Evolutionary conservation across 2,888 invertebrate genomes (phyloP).

Genomic region (Lypha dubia): DNA sequence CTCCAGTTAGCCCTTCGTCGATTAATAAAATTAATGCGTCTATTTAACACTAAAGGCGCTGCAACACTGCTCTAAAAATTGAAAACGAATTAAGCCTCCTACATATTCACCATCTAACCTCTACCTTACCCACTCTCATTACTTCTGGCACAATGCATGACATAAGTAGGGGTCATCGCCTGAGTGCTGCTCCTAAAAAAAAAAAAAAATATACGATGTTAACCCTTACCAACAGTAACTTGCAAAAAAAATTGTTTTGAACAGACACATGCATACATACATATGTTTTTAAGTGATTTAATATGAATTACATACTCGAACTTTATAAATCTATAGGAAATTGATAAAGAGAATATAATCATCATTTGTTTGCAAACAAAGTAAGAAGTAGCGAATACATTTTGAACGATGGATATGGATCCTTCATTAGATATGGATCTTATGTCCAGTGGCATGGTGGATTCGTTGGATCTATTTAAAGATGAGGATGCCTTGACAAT

Average conservation of each 20-base stretch:
- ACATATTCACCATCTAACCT: too few species aligned
- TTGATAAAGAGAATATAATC: constrained; percentile 8
- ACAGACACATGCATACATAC: neutral
- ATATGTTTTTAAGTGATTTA: neutral
- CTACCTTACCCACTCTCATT: too few species aligned
- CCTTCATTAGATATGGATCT: constrained; percentile 79
- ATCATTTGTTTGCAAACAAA: constrained; percentile 21
- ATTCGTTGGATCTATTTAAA: constrained; percentile 80
- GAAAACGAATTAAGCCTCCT: too few species aligned
- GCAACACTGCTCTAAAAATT: too few species aligned
- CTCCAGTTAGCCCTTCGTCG: too few species aligned
- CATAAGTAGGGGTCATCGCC: too few species aligned
- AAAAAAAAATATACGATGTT: too few species aligned
- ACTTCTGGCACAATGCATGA: too few species aligned
- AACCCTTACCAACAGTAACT: too few species aligned
- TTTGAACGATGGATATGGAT: constrained; percentile 76
- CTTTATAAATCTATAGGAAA: constrained; percentile 17
- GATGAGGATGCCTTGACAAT: constrained; percentile 82
- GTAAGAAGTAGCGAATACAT: neutral
- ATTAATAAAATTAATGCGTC: too few species aligned
- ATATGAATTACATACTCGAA: neutral
- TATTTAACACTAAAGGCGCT: too few species aligned
- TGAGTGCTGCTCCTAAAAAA: too few species aligned
- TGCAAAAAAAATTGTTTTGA: neutral
- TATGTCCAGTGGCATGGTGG: constrained; percentile 76